phyloP scores from a whole-genome alignment of 2,113 vertebrate species.

The Dasypus novemcinctus region DNA sequence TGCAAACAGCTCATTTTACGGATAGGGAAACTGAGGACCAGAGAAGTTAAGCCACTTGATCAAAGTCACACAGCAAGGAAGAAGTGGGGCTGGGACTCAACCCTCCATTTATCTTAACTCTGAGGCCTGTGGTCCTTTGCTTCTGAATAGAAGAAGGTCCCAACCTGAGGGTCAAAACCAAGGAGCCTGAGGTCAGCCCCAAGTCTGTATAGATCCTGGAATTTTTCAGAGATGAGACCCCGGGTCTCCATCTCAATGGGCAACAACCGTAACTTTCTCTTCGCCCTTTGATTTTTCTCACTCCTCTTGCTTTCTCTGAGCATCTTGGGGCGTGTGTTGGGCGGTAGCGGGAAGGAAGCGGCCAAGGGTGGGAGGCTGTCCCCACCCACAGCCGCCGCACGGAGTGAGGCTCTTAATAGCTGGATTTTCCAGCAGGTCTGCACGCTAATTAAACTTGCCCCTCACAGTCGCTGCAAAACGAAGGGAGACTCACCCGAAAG shows the following conservation, averaged over 20 bases:
- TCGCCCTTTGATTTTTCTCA: not conserved
- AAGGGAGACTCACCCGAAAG: constrained; percentile 37
- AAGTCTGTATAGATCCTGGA: not conserved
- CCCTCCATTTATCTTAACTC: not conserved
- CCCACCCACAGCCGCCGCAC: not conserved
- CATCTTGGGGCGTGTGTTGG: not conserved
- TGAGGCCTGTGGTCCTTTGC: not conserved
- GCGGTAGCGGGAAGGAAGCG: not conserved
- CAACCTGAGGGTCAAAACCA: not conserved
- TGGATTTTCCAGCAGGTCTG: constrained; percentile 28
- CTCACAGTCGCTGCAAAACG: not conserved
- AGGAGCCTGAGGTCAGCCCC: not conserved
- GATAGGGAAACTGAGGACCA: not conserved
- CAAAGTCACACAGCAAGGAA: not conserved
- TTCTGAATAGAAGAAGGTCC: not conserved
- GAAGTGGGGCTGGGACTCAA: not conserved
- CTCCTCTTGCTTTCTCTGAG: not conserved
- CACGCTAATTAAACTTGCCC: constrained; percentile 43
- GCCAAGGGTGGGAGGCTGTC: not conserved
- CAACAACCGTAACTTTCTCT: not conserved
- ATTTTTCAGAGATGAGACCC: not conserved
- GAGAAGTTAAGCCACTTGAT: not conserved
- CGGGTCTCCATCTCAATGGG: not conserved
- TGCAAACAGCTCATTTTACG: not conserved
- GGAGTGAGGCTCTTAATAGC: not conserved